Conservation (phyloP, 1,140 invertebrate genomes). For the Scaptomyza graminum region DNA sequence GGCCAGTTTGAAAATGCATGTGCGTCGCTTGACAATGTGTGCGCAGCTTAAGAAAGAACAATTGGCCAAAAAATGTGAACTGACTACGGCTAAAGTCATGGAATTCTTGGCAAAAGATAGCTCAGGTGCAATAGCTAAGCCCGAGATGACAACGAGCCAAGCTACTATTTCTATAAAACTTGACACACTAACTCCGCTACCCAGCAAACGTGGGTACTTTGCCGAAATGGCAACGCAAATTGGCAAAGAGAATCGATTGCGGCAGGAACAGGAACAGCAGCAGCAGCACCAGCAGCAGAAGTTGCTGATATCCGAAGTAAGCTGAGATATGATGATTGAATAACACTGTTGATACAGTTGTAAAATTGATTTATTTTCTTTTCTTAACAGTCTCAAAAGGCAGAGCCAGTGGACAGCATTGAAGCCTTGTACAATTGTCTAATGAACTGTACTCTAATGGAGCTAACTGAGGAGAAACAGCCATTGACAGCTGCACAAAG, state of each 20-base stretch:
- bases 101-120: constrained; percentile 13
- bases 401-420: background rate
- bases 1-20: constrained; percentile 23
- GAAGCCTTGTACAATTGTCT: constrained; percentile 29
- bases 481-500: background rate
- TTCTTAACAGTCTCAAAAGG: background rate
- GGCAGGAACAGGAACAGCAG: background rate
- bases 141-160: background rate
- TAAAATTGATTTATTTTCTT: background rate
- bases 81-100: constrained; percentile 6
- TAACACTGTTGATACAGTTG: background rate
- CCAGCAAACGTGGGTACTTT: background rate
- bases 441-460: constrained; percentile 17
- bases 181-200: background rate
- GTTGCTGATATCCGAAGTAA: background rate
- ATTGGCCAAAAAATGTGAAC: constrained; percentile 30
- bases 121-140: background rate
- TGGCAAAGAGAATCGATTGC: constrained; percentile 12
- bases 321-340: background rate
- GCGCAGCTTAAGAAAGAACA: background rate
- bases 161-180: background rate
- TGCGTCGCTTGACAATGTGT: constrained; percentile 17
- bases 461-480: background rate
- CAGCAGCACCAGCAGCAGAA: background rate
- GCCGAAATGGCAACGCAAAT: constrained; percentile 21